Conservation (phyloP, 1,140 invertebrate species). For the Heliconius hermathena region DNA sequence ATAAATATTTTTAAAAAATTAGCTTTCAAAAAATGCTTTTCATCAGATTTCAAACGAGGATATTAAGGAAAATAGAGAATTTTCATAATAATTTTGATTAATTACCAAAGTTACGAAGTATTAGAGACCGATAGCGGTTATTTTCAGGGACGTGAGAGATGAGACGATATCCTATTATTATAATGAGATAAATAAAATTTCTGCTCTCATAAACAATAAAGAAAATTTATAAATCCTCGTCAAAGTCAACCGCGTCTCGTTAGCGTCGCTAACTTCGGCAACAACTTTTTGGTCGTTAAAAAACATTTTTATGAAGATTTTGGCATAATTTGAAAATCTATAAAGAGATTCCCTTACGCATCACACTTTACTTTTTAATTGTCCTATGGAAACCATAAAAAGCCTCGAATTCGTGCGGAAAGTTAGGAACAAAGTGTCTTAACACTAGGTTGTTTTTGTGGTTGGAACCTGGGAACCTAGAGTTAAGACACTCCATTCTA, state of each 20-base stretch:
- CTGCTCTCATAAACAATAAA: conserved; percentile 26
- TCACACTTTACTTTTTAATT: not conserved
- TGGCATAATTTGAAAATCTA: conserved; percentile 5
- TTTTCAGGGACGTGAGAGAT: not conserved
- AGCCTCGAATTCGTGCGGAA: no score
- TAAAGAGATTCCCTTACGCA: not conserved
- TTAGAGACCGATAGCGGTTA: not conserved
- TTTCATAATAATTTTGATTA: conserved; percentile 8
- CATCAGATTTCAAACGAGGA: no score
- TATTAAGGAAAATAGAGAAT: not conserved
- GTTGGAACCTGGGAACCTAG: no score
- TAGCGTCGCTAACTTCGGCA: conserved; percentile 53
- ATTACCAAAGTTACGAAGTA: conserved; percentile 2
- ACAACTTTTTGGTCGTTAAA: conserved; percentile 56
- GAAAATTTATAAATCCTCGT: conserved; percentile 57
- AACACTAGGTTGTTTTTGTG: no score
- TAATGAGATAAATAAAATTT: conserved; percentile 29
- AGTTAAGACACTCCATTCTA: no score
- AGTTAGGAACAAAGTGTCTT: no score
- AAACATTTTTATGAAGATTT: conserved; percentile 44
- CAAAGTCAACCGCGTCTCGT: conserved; percentile 54
- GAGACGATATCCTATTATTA: conserved; percentile 8
- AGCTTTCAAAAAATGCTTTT: not conserved
- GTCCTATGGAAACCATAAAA: no score
- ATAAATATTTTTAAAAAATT: not conserved